Evolutionary conservation across 2,113 vertebrate species (phyloP).

Genomic region (Solea senegalensis): DNA sequence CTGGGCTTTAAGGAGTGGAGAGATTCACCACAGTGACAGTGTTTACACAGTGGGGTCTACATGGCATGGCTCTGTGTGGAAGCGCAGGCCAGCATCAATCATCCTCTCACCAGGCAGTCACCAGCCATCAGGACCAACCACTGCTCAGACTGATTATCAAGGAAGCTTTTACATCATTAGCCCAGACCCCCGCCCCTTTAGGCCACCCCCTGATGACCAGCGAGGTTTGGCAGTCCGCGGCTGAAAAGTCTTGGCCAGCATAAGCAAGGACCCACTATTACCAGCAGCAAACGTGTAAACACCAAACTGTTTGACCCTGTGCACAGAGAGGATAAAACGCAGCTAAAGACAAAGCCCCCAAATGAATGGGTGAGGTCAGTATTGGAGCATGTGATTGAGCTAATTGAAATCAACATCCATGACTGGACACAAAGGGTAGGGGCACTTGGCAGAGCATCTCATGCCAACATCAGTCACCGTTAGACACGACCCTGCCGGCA

Average conservation of each 20-base stretch:
- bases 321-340: conserved; percentile 31
- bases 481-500: conserved; percentile 46
- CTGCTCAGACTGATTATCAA: conserved; percentile 76
- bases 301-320: conserved; percentile 62
- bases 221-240: conserved; percentile 63
- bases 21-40: conserved; percentile 73
- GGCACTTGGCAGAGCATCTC: conserved; percentile 69
- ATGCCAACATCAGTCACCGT: conserved; percentile 76
- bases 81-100: conserved; percentile 76
- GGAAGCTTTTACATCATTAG: conserved; percentile 77
- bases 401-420: conserved; percentile 82
- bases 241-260: conserved; percentile 69
- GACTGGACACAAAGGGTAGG: conserved; percentile 59
- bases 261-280: conserved; percentile 46
- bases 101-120: conserved; percentile 66
- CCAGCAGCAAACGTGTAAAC: conserved; percentile 46
- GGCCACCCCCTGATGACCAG: conserved; percentile 63
- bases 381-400: conserved; percentile 69
- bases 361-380: conserved; percentile 70
- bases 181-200: conserved; percentile 32
- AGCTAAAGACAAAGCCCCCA: conserved; percentile 49
- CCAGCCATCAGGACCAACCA: conserved; percentile 69
- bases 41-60: conserved; percentile 80
- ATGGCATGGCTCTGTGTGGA: conserved; percentile 66
- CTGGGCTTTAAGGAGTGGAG: conserved; percentile 58